phyloP scores from a whole-genome alignment of 2,797 vertebrate genomes.

The Pseudocheirus occidentalis region DNA sequence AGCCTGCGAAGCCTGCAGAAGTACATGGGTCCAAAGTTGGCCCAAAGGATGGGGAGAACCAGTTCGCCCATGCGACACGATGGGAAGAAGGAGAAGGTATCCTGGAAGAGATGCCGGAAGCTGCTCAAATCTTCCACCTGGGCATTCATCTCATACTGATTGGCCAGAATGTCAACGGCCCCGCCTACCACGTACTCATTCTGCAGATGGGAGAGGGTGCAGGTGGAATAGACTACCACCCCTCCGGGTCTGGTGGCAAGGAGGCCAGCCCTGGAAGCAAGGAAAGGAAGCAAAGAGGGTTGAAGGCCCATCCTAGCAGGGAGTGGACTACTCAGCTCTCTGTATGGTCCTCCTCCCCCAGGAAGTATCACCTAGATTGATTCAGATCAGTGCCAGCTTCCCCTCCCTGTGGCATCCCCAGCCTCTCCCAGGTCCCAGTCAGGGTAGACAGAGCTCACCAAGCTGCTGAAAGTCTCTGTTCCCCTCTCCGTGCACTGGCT shows the following conservation, averaged over 20 bases:
- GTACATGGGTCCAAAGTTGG: constrained; percentile 97
- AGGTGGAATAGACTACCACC: constrained; percentile 93
- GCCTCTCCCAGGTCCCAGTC: neutral
- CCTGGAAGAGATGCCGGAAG: constrained; percentile 86
- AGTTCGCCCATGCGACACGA: constrained; percentile 90
- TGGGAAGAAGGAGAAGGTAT: constrained; percentile 91
- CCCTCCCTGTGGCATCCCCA: neutral
- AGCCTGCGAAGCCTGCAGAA: constrained; percentile 92
- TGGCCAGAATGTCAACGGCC: constrained; percentile 85
- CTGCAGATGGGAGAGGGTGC: constrained; percentile 94
- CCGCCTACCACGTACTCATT: constrained; percentile 92
- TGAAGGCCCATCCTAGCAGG: neutral
- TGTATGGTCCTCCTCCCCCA: neutral
- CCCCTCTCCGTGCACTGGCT: too few relatives aligned
- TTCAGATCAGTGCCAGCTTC: neutral
- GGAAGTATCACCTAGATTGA: neutral
- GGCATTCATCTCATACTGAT: constrained; percentile 85
- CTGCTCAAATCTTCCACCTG: constrained; percentile 86
- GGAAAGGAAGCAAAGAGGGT: rapidly evolving
- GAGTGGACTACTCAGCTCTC: neutral
- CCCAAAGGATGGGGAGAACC: constrained; percentile 92
- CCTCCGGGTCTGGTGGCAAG: constrained; percentile 88
- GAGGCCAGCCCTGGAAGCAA: constrained; percentile 89
- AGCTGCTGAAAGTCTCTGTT: neutral
- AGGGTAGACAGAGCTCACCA: neutral